Percentiles rank a stretch among this genome's conserved stretches.
Conservation (phyloP, 2,797 vertebrate genomes). For the Macropus fuliginosus region DNA sequence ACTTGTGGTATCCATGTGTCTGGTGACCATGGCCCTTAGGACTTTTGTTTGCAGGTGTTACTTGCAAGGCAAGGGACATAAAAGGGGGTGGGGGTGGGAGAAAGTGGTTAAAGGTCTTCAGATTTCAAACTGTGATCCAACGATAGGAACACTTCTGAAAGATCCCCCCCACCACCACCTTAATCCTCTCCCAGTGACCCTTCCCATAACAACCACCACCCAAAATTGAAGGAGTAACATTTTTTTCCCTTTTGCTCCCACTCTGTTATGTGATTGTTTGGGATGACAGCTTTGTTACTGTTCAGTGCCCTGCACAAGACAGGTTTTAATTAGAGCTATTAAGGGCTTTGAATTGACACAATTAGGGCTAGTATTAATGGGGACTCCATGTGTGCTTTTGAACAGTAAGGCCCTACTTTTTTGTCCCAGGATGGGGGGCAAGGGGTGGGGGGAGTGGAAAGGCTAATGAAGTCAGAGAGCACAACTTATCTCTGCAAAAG, state of each 20-base stretch:
- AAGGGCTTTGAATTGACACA: slow-evolving; percentile 92
- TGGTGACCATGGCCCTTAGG: slow-evolving; percentile 82
- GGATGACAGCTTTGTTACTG: slow-evolving; percentile 89
- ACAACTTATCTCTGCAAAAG: slow-evolving; percentile 84
- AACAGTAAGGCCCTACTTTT: slow-evolving; percentile 85
- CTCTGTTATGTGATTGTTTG: slow-evolving; percentile 86
- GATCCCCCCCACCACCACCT: slow-evolving; percentile 67
- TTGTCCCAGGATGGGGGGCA: slow-evolving; percentile 80
- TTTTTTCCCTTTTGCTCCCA: slow-evolving; percentile 47
- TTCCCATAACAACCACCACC: slow-evolving; percentile 78
- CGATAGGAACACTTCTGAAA: slow-evolving; percentile 77
- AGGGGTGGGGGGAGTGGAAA: background rate
- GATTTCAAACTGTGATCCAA: slow-evolving; percentile 85
- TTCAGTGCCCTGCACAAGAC: slow-evolving; percentile 87
- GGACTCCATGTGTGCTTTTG: slow-evolving; percentile 88
- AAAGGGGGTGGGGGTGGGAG: slow-evolving; percentile 68
- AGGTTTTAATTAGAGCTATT: slow-evolving; percentile 94
- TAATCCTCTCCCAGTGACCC: slow-evolving; percentile 83
- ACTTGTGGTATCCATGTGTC: slow-evolving; percentile 87
- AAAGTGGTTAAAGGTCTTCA: slow-evolving; percentile 82
- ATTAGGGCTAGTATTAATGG: slow-evolving; percentile 92
- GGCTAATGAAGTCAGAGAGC: slow-evolving; percentile 85
- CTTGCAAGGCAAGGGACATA: slow-evolving; percentile 74
- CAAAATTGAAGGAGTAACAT: slow-evolving; percentile 72
- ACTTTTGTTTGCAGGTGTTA: slow-evolving; percentile 86